Percentiles rank a stretch among this genome's conserved stretches.
These are phyloP conservation scores for Timema cristinae DNA, from an alignment of 2,888 invertebrate genomes.

Conservation along the genomic window DNA sequence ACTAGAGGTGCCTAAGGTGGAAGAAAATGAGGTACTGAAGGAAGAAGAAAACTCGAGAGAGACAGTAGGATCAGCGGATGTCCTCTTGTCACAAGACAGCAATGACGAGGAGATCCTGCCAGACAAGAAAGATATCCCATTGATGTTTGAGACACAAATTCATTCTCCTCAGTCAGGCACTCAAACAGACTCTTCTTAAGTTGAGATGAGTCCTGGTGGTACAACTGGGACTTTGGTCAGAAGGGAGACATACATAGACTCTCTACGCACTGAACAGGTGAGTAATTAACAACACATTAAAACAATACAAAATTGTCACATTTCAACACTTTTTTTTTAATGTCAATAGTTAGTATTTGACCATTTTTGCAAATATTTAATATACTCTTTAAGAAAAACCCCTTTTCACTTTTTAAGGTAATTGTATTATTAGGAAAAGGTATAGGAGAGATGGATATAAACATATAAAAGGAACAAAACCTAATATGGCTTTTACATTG, in stretches of 20 bases:
- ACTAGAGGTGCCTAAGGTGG: conserved; percentile 35
- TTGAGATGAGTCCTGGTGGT: conserved; percentile 59
- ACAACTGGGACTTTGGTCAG: conserved; percentile 59
- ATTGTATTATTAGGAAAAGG: too few relatives aligned
- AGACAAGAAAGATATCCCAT: conserved; percentile 24
- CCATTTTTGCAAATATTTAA: too few relatives aligned
- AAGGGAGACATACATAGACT: conserved; percentile 22
- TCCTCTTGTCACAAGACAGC: conserved; percentile 45
- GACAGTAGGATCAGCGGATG: conserved; percentile 35
- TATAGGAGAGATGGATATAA: too few relatives aligned
- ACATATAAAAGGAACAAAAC: too few relatives aligned
- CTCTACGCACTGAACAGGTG: conserved; percentile 23
- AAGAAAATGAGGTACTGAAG: conserved; percentile 34
- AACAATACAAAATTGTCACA: too few relatives aligned
- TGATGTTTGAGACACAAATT: conserved; percentile 35
- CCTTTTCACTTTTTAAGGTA: too few relatives aligned
- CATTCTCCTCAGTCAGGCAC: conserved; percentile 38
- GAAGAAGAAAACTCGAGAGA: conserved; percentile 10
- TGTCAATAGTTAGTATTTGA: too few relatives aligned
- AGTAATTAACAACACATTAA: too few relatives aligned
- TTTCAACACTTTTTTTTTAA: too few relatives aligned
- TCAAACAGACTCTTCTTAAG: conserved; percentile 37
- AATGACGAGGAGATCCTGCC: conserved; percentile 27
- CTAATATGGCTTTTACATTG: too few relatives aligned
- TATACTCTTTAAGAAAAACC: too few relatives aligned